Evolutionary conservation across 2,888 invertebrate species (phyloP), one percentile per base, ranked within the genome.

Genomic region (Caenorhabditis sp.): DNA sequence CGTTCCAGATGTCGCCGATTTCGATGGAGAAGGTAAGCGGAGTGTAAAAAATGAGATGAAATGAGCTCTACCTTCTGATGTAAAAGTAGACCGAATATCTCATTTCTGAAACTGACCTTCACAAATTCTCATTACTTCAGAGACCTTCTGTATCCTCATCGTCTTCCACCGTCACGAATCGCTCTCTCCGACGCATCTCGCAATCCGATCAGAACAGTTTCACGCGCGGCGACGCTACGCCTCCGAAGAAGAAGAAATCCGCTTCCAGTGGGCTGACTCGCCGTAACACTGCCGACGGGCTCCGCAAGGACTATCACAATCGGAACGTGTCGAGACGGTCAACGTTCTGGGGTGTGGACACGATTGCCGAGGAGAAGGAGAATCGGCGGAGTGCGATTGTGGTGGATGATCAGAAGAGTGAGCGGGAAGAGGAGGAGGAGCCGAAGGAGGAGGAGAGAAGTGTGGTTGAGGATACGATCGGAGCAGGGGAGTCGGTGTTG

Each of bases 301-400:
- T 75, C 22, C 35, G 24, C n/a, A 59, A 38, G 10, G 14, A 47
- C 0, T 59, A 51, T 59, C 47, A 59, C 16, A 64, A 58, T 56
- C 56, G 24, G 26, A 54, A 54, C 26, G 54, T 54, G 16, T 22
- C 44, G n/a, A 41, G 82, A 19, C n/a, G 82, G 24, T 64, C 82
- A 4, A 82, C 82, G 7, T 76, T 66, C 19, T 82, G 82, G 82
- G 82, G 72, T 51, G 82, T 81, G 16, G 64, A 64, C 7, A 66
- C 76, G 10, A 82, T 82, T 10, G 24, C 72, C 24, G 82, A 82
- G 44, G 77, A 77, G 59, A 80, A 80, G 22, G 80, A 80, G 61
- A 74, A 80, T 19, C 31, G 66, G 10, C 54, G 44, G 24, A 73
- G 66, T 28, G 4, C 38, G 41, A 31, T 44, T 49, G 7, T 35